Conservation (phyloP, 2,797 vertebrate genomes). For the Hyperoplus immaculatus region DNA sequence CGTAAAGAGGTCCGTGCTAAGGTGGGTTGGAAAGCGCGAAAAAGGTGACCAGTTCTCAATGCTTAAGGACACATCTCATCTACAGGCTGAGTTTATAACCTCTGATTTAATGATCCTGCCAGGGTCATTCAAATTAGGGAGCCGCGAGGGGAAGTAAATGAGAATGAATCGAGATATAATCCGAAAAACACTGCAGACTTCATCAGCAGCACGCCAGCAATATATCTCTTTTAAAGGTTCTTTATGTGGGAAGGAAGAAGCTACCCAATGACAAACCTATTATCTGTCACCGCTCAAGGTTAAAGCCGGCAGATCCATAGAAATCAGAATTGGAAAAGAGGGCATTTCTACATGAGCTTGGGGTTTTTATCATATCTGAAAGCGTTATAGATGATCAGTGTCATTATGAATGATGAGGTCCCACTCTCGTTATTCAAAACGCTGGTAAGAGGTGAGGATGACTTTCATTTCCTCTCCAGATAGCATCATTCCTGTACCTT, state of each 20-base stretch:
- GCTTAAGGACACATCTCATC: slow-evolving; percentile 62
- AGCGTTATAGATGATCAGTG: slow-evolving; percentile 87
- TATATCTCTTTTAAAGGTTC: slow-evolving; percentile 85
- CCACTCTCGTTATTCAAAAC: slow-evolving; percentile 80
- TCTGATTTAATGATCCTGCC: slow-evolving; percentile 80
- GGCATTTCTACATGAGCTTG: slow-evolving; percentile 73
- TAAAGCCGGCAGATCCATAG: slow-evolving; percentile 74
- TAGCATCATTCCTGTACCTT: slow-evolving; percentile 74
- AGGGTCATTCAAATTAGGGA: slow-evolving; percentile 84
- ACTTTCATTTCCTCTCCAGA: slow-evolving; percentile 82
- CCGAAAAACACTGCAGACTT: slow-evolving; percentile 78
- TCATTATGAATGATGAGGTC: slow-evolving; percentile 87
- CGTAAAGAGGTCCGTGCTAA: slow-evolving; percentile 30
- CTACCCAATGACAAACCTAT: slow-evolving; percentile 85
- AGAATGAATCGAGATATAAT: slow-evolving; percentile 86
- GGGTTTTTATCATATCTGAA: slow-evolving; percentile 82
- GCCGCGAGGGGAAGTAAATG: slow-evolving; percentile 79
- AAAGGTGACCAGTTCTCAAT: slow-evolving; percentile 59
- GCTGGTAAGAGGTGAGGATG: slow-evolving; percentile 73
- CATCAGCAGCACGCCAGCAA: slow-evolving; percentile 75
- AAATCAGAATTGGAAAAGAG: slow-evolving; percentile 84
- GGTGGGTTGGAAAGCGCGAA: slow-evolving; percentile 42
- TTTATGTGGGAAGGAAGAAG: slow-evolving; percentile 78
- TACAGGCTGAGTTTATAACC: slow-evolving; percentile 76
- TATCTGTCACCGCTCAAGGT: slow-evolving; percentile 86